Conservation (phyloP, 2,113 vertebrate genomes). For the Natator depressus region DNA sequence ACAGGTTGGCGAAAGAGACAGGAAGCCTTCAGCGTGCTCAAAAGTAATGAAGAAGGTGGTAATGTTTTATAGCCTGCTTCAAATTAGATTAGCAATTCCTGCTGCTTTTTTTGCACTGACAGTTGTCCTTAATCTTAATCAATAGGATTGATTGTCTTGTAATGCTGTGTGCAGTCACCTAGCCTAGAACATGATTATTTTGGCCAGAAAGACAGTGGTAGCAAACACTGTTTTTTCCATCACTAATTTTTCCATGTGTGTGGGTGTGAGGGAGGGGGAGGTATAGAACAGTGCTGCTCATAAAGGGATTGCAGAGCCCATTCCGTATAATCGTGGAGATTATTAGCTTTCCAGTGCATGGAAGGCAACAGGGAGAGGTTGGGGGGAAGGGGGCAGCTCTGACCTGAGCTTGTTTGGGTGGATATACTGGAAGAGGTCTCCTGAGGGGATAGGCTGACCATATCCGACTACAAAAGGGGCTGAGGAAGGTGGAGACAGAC, state of each 20-base stretch:
- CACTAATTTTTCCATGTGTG: neutral
- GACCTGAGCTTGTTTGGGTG: neutral
- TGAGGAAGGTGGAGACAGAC: neutral
- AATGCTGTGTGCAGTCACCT: neutral
- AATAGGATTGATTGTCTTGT: neutral
- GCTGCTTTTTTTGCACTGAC: constrained; percentile 15
- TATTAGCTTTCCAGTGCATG: neutral
- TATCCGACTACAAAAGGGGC: fast-evolving
- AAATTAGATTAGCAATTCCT: constrained; percentile 20
- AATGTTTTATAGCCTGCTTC: neutral
- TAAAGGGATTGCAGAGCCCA: fast-evolving
- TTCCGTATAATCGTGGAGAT: neutral
- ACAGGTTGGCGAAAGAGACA: neutral
- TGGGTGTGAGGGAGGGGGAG: neutral
- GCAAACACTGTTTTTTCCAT: neutral
- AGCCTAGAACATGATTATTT: neutral
- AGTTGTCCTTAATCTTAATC: constrained; percentile 31
- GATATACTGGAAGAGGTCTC: neutral
- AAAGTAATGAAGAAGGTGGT: neutral
- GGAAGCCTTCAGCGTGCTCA: neutral
- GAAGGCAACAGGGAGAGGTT: neutral
- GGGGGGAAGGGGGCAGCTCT: fast-evolving
- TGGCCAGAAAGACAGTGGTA: neutral
- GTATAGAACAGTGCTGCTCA: neutral
- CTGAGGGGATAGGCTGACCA: too few species aligned